A percentile compares a stretch with the other conserved stretches of the same genome.
phyloP scores from a whole-genome alignment of 2,888 invertebrate genomes.

The Drosophila siamana region DNA sequence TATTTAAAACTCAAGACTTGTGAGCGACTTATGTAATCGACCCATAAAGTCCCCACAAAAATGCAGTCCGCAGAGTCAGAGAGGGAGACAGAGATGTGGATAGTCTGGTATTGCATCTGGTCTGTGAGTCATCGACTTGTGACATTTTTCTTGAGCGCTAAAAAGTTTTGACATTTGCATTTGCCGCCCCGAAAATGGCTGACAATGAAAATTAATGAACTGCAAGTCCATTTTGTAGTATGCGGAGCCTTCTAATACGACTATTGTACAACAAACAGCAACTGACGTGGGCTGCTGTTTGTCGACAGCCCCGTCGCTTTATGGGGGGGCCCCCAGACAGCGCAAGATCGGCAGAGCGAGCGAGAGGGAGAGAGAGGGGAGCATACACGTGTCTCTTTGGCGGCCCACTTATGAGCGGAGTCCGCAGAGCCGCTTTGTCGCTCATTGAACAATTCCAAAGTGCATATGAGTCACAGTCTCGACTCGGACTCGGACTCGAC shows the following conservation, averaged over 20 bases:
- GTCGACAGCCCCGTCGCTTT: conserved; percentile 13
- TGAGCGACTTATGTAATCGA: conserved; percentile 60
- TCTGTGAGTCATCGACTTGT: conserved; percentile 61
- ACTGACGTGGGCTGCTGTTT: conserved; percentile 48
- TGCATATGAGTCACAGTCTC: conserved; percentile 62
- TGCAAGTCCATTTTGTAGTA: conserved; percentile 58
- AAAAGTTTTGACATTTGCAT: conserved; percentile 71
- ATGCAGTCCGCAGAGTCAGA: conserved; percentile 41
- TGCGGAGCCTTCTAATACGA: conserved; percentile 41
- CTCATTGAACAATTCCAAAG: conserved; percentile 65
- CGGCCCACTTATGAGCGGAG: conserved; percentile 54
- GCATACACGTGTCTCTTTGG: conserved; percentile 49
- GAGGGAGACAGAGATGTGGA: background rate
- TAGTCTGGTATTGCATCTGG: conserved; percentile 54
- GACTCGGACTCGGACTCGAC: conserved; percentile 18
- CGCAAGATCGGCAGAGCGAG: background rate
- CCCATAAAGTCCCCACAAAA: conserved; percentile 45
- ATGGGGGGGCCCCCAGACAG: conserved; percentile 18
- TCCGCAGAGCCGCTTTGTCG: conserved; percentile 48
- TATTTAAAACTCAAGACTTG: conserved; percentile 56
- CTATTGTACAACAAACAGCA: conserved; percentile 1
- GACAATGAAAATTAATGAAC: conserved; percentile 75
- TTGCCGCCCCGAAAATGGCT: conserved; percentile 55
- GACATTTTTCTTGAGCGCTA: conserved; percentile 62
- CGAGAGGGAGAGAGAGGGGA: background rate